These are phyloP conservation scores for Drepanosiphum platanoidis DNA, from an alignment of 2,888 invertebrate genomes.

Conservation along the genomic window DNA sequence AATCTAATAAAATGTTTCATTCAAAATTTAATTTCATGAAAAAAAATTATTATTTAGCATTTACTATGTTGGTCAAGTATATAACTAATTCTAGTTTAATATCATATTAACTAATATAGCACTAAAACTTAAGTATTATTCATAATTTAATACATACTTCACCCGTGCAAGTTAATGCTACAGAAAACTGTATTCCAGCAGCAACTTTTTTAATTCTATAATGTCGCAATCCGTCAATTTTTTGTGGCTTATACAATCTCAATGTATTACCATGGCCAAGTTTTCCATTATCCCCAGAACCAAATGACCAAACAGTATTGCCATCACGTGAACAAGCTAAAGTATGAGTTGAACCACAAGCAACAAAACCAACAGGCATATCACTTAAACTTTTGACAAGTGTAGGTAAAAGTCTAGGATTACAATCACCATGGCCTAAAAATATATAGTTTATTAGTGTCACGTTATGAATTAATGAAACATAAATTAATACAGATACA, in stretches of 20 bases:
- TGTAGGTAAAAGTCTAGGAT: constrained; percentile 72
- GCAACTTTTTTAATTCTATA: constrained; percentile 71
- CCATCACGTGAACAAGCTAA: constrained; percentile 71
- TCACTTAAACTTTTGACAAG: constrained; percentile 71
- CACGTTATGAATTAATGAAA: no score
- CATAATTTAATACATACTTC: constrained; percentile 66
- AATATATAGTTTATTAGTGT: constrained; percentile 30
- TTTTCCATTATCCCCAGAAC: constrained; percentile 72
- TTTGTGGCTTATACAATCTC: constrained; percentile 71
- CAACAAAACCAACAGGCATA: constrained; percentile 70
- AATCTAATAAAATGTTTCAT: no score
- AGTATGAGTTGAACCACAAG: constrained; percentile 72
- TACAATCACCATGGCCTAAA: constrained; percentile 73
- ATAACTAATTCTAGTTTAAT: not conserved
- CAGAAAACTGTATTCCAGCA: constrained; percentile 71
- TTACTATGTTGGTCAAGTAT: not conserved
- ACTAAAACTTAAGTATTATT: not conserved
- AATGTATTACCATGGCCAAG: constrained; percentile 70
- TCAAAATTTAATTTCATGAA: no score
- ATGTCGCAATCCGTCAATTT: constrained; percentile 72
- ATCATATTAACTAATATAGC: not conserved
- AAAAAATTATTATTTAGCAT: no score
- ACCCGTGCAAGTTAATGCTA: constrained; percentile 70
- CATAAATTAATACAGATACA: no score
- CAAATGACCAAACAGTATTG: constrained; percentile 72